These are phyloP conservation scores for Sphyrna mokarran DNA, from an alignment of 2,113 vertebrate species.

Conservation along the genomic window DNA sequence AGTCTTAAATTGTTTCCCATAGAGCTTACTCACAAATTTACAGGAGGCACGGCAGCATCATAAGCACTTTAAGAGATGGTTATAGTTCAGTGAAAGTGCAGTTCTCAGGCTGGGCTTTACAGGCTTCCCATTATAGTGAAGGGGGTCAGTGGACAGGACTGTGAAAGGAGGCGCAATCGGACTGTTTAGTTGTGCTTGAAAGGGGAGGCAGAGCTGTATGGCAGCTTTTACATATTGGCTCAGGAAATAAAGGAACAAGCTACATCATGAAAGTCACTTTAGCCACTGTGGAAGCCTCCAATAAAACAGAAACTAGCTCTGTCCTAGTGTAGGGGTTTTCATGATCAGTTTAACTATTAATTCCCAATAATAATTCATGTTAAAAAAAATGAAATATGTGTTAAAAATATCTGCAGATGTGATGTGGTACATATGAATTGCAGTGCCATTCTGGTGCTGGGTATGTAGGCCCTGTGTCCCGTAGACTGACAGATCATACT, in stretches of 20 bases:
- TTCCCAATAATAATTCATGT: not conserved
- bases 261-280: not conserved
- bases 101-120: not conserved
- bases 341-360: not conserved
- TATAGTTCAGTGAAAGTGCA: slow-evolving; percentile 33
- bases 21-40: not conserved
- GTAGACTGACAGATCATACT: too few relatives aligned
- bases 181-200: not conserved
- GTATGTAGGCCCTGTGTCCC: too few relatives aligned
- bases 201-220: not conserved
- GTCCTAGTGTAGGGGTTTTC: not conserved
- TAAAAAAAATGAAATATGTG: not conserved
- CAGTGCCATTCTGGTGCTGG: too few relatives aligned
- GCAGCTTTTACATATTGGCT: not conserved
- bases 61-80: not conserved
- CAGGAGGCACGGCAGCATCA: not conserved
- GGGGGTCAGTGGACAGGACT: not conserved
- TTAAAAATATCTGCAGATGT: not conserved
- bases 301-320: not conserved
- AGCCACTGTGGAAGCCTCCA: not conserved
- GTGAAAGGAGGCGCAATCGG: not conserved
- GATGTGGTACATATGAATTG: too few relatives aligned
- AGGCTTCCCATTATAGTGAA: not conserved
- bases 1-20: slow-evolving; percentile 1
- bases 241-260: not conserved